A percentile compares a stretch with the other conserved stretches of the same genome.
Conservation (phyloP, 2,113 vertebrate genomes). For the Pluvialis apricaria region DNA sequence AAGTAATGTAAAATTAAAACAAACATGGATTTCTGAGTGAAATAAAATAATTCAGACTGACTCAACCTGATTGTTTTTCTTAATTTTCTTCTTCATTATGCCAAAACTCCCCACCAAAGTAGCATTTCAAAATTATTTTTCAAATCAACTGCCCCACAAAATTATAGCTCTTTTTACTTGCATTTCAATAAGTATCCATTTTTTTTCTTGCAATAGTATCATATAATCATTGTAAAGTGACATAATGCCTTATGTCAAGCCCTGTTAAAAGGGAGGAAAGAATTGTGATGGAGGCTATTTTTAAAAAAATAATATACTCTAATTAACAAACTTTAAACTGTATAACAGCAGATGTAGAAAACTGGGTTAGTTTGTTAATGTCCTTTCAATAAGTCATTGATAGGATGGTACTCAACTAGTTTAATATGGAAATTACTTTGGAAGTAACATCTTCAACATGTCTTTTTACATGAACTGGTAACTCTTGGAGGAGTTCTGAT, state of each 20-base stretch:
- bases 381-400: neutral
- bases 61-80: neutral
- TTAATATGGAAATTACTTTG: neutral
- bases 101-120: fast-evolving
- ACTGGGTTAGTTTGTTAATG: neutral
- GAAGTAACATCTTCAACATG: neutral
- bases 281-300: neutral
- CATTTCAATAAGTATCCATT: neutral
- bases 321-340: neutral
- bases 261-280: neutral
- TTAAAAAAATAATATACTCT: neutral
- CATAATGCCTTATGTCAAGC: neutral
- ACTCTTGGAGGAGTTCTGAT: neutral
- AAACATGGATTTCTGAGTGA: neutral
- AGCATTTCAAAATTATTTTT: neutral
- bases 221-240: neutral
- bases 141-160: neutral
- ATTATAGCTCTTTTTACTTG: neutral
- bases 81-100: neutral
- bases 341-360: neutral
- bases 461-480: neutral
- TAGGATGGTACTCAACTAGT: neutral
- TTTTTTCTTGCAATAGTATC: neutral
- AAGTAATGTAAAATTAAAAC: neutral
- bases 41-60: neutral